Evolutionary conservation across 2,888 invertebrate genomes (phyloP), one percentile per base, ranked within the genome.

Genomic region (Aphodius granarius): DNA sequence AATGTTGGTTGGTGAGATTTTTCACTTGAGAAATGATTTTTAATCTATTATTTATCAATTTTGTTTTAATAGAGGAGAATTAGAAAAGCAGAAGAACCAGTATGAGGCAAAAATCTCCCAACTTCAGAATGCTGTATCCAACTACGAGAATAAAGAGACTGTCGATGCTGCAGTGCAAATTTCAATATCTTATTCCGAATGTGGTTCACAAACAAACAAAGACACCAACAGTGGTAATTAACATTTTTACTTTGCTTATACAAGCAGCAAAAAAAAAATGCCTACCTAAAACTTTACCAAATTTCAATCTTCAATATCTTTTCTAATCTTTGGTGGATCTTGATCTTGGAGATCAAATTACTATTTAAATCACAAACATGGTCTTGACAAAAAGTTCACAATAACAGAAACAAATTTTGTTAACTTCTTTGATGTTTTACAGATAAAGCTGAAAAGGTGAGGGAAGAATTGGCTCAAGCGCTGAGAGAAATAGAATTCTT

Each of bases 121-220:
- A 9, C 66, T 78, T 17, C 66, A 79, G 72, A 70, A 23, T 15
- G n/a, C 73, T 22, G 43, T 74, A 17, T 23, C 62, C 6, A 63
- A 71, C n/a, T 70, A 71, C 20, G 72, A 79, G 72, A 76, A 23
- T 16, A 76, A 71, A 73, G 64, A 73, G 19, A 75, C 73, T 9
- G 43, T 64, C 20, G 77, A 79, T 43, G 73, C 63, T 73, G 75
- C 76, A 5, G 76, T 75, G 5, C 79, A 79, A 74, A 75, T 77
- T 6, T 78, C 79, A 16, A 62, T n/a, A n/a, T n/a, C n/a, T n/a
- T n/a, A n/a, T n/a, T n/a, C n/a, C n/a, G n/a, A n/a, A n/a, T n/a
- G n/a, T n/a, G n/a, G n/a, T n/a, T n/a, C n/a, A n/a, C n/a, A n/a
- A n/a, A n/a, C n/a, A n/a, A n/a, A n/a, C n/a, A n/a, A n/a, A n/a